Conservation (phyloP, 2,797 vertebrate species). For the Falco peregrinus region DNA sequence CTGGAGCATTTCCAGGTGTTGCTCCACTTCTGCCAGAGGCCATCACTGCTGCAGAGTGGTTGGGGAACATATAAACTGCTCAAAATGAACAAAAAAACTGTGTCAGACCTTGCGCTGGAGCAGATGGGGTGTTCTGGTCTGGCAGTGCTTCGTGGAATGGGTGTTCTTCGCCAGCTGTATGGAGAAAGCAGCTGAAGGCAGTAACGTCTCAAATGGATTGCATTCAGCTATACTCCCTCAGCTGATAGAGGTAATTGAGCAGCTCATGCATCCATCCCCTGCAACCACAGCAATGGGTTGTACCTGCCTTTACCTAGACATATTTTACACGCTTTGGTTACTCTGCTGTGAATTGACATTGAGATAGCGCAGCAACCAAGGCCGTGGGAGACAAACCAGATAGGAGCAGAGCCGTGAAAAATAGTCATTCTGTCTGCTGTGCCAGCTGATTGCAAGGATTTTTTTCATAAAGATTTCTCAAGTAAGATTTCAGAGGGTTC, state of each 20-base stretch:
- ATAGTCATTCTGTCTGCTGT: background rate
- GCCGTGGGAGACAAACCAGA: background rate
- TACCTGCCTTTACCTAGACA: background rate
- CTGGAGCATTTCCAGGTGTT: background rate
- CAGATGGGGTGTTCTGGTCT: background rate
- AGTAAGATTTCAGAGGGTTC: background rate
- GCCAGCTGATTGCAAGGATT: background rate
- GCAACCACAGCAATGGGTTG: background rate
- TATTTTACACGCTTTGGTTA: background rate
- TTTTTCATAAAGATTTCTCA: background rate
- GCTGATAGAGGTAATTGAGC: background rate
- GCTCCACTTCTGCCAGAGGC: background rate
- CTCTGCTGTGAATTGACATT: background rate
- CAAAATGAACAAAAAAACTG: background rate
- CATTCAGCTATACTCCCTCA: background rate
- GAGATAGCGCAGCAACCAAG: background rate
- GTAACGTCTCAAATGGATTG: background rate
- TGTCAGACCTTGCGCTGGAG: background rate
- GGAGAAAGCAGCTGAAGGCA: background rate
- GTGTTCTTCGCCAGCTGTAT: background rate
- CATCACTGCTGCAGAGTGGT: background rate
- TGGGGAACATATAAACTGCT: background rate
- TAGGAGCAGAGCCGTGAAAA: background rate
- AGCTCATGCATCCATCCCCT: fast-evolving
- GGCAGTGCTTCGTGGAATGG: fast-evolving